Percentiles rank a stretch among this genome's conserved stretches.
phyloP scores from a whole-genome alignment of 2,888 invertebrate species.

The Polydrusus pterygomalis region DNA sequence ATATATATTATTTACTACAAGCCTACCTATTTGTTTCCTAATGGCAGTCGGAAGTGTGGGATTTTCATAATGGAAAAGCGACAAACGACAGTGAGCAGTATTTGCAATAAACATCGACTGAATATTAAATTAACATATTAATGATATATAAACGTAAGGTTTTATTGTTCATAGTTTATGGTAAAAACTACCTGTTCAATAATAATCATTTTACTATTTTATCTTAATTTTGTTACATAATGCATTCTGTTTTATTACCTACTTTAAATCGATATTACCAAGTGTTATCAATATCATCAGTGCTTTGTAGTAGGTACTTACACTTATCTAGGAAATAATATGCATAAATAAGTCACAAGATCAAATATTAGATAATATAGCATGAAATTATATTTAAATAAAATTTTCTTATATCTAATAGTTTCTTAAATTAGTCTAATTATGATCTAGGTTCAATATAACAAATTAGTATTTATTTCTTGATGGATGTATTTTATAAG shows the following conservation, averaged over 20 bases:
- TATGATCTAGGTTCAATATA: not conserved
- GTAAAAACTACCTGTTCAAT: not conserved
- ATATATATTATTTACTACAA: conserved; percentile 15
- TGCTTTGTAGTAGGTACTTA: not conserved
- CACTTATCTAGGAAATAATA: conserved; percentile 2
- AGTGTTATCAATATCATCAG: too few relatives aligned
- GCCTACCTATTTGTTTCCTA: conserved; percentile 21
- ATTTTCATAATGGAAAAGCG: conserved; percentile 1
- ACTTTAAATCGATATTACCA: not conserved
- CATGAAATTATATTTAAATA: not conserved
- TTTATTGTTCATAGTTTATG: not conserved
- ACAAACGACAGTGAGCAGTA: conserved; percentile 11
- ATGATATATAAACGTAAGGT: too few relatives aligned
- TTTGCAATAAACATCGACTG: not conserved
- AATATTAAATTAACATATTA: not conserved
- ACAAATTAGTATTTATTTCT: not conserved
- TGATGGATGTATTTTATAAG: not conserved
- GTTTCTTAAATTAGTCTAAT: not conserved
- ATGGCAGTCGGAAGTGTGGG: conserved; percentile 20
- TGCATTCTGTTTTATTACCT: not conserved
- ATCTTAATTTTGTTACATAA: not conserved
- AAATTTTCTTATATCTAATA: not conserved
- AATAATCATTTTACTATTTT: conserved; percentile 10
- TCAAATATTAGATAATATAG: conserved; percentile 5
- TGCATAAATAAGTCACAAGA: conserved; percentile 6